phyloP scores from a whole-genome alignment of 2,797 vertebrate species.

The Vultur gryphus region DNA sequence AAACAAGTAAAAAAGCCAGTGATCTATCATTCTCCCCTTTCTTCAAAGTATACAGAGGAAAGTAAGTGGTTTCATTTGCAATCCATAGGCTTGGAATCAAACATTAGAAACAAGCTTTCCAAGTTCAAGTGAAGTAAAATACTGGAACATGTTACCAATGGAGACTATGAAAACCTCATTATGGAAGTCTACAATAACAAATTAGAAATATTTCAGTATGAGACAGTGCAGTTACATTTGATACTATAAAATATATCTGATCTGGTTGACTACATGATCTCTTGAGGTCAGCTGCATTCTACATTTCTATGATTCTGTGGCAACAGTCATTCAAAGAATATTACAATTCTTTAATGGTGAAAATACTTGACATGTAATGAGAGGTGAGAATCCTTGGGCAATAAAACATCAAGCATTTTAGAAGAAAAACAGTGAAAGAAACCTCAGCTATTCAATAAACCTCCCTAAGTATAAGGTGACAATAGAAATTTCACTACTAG shows the following conservation, averaged over 20 bases:
- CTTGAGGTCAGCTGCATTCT: not conserved
- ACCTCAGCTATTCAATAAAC: not conserved
- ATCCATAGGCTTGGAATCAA: not conserved
- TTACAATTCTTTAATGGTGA: not conserved
- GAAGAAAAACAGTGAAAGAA: not conserved
- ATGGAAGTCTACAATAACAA: not conserved
- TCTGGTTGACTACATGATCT: not conserved
- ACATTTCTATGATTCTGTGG: not conserved
- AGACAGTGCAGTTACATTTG: not conserved
- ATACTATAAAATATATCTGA: not conserved
- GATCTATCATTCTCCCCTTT: slow-evolving; percentile 2
- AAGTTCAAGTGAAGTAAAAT: not conserved
- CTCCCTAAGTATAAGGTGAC: not conserved
- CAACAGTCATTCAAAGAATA: not conserved
- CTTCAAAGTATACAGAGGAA: not conserved
- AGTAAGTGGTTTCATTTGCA: not conserved
- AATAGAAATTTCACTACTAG: not conserved
- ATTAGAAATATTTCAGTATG: not conserved
- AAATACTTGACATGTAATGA: not conserved
- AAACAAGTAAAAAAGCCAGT: not conserved
- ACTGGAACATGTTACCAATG: not conserved
- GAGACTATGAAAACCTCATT: not conserved
- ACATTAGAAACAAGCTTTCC: not conserved
- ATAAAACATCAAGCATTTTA: not conserved
- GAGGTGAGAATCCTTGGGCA: not conserved